A percentile compares a stretch with the other conserved stretches of the same genome.
These are phyloP conservation scores for Hemithea aestivaria DNA, from an alignment of 2,888 invertebrate genomes.

Conservation along the genomic window DNA sequence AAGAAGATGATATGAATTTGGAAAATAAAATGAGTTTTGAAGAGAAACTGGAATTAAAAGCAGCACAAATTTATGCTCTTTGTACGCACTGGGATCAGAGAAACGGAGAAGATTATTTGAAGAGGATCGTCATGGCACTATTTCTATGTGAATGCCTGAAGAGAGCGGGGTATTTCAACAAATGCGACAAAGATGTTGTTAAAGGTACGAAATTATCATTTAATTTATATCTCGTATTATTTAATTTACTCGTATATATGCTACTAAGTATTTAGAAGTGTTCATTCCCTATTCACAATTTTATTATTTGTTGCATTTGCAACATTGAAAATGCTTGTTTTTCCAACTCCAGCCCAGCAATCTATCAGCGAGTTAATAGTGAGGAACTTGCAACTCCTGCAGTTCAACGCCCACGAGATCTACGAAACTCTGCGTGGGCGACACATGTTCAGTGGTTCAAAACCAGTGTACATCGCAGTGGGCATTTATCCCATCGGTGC, in stretches of 20 bases:
- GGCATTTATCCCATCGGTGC: constrained; percentile 88
- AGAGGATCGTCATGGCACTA: constrained; percentile 87
- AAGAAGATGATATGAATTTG: constrained; percentile 37
- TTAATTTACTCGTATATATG: too few relatives aligned
- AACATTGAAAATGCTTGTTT: too few relatives aligned
- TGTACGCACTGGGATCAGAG: constrained; percentile 83
- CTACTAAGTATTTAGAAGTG: too few relatives aligned
- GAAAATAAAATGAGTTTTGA: constrained; percentile 51
- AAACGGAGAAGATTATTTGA: constrained; percentile 83
- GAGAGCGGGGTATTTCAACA: constrained; percentile 81
- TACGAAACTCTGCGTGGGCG: constrained; percentile 81
- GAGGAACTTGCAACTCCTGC: constrained; percentile 85
- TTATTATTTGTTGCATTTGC: too few relatives aligned
- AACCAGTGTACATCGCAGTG: constrained; percentile 81
- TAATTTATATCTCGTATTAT: too few relatives aligned
- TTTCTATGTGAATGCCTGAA: constrained; percentile 86
- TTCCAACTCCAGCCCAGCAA: constrained; percentile 40
- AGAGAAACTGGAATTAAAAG: constrained; percentile 57
- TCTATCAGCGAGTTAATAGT: constrained; percentile 82
- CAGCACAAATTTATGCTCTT: constrained; percentile 79
- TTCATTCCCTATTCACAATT: too few relatives aligned
- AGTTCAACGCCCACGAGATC: constrained; percentile 93
- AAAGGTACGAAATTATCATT: constrained; percentile 38
- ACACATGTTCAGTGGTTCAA: constrained; percentile 75
- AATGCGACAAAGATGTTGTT: constrained; percentile 40